Base-by-base conservation (phyloP, 2,113 vertebrate species). In the Jaculus jaculus region DNA sequence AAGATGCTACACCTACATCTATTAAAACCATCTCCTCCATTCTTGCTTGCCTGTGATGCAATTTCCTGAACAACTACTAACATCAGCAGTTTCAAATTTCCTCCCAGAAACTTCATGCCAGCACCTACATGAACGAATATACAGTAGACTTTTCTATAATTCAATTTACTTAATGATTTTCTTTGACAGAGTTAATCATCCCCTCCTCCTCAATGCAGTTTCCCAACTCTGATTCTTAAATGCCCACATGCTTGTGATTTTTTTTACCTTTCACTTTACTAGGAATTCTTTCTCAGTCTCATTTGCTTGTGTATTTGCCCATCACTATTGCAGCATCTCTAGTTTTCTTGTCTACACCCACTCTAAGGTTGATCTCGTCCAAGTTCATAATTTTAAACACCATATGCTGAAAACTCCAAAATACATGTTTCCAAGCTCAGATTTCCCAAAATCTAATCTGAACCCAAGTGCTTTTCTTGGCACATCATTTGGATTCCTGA, bases 401-500 rank as follows among this genome's bases (percentile, higher is more conserved):
- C 95, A 90, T 90, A 93, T 96, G 92, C 91, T 93, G 81, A 95
- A 73, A 95, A 73, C 51, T 93, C 47, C 68, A 28, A 95, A 92
- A 83, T 95, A 92, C 75, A 72, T 61, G 87, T 84, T 72, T 86
- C n/a, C 37, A 84, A 91, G 7, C 66, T 78, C 42, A 65, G 26
- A 87, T 63, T 28, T 91, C 80, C 75, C 66, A 2, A 95, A 73
- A 65, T 89, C 39, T 80, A 65, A 83, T 96, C 81, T 91, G 18
- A 47, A 61, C 15, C 15, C 79, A 94, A 71, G 20, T 93, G 63
- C 47, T 75, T 92, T 90, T 42, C 86, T 93, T 73, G 82, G 32
- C 23, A n/a, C 74, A 42, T 26, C 13, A 3, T 11, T 89, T 91
- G 28, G 32, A 54, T 69, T 81, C 28, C 42, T 65, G 88, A 81